Base-by-base conservation (phyloP, 2,113 vertebrate species). In the Chionodraco myersi region DNA sequence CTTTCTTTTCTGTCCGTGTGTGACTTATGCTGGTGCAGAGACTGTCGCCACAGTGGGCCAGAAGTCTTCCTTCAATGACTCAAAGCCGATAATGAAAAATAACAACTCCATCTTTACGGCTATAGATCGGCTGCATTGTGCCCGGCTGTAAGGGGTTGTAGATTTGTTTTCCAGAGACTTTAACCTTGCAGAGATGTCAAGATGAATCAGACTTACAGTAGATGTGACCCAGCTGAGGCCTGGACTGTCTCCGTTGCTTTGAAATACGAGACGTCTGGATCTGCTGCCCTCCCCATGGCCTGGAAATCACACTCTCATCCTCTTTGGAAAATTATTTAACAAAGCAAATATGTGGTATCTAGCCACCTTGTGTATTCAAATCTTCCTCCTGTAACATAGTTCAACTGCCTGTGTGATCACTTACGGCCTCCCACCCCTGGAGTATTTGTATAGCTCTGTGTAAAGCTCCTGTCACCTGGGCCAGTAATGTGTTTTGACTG, bases 401-500 rank as follows among this genome's bases (percentile, higher is more conserved):
- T 81, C 16, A 80, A 13, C 60, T 83, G 61, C 59, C 2, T 0
- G 26, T 34, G 18, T 72, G 59, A 76, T 71, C 52, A 63, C 51
- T 36, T 48, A 44, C 16, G 71, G 58, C 61, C 13, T 72, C 75
- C 41, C 12, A 4, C 36, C 51, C 68, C 76, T 4, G 57, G 76
- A 81, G 80, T 71, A 49, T 86, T 88, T 82, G 53, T 73, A 41
- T 54, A 65, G 66, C 57, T 75, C 23, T 41, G 86, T 82, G 80
- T 72, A 71, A 84, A 74, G 68, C 76, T 61, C 45, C 77, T 62
- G 77, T 86, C 86, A 91, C 89, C 89, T 93, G 88, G 81, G 78
- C 82, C 76, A 85, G 68, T 85, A 67, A 86, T 87, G 49, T 85
- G 91, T 90, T 92, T 89, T 81, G 86, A 79, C 88, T 84, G 75